Base-by-base conservation (phyloP, 2,113 vertebrate genomes). In the Hiodon alosoides region DNA sequence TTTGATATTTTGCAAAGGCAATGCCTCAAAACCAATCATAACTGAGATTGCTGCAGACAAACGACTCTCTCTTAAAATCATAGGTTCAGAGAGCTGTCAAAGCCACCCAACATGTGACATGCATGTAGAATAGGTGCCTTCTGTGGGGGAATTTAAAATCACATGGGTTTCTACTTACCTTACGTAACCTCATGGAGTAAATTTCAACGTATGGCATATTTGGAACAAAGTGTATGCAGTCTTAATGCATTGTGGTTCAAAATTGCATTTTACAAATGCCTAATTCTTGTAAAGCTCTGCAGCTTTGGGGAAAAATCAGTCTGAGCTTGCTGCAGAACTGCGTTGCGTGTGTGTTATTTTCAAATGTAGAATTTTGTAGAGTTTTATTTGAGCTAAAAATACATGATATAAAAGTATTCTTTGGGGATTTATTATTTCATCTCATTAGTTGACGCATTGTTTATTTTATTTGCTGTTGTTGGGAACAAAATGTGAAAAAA, bases 181-280 rank as follows among this genome's bases (percentile, higher is more conserved):
- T 31, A 60, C 11, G 4, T 60, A 4, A 60, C 65, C 76, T 75
- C 66, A 74, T 75, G 67, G 58, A 61, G 62, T 11, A 76, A 75
- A 68, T 4, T 57, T 59, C n/a, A 48, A 64, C 46, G 65, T 11
- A 4, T 47, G 17, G 71, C 68, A 61, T 55, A 50, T 62, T 51
- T 58, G 57, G 4, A 59, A 68, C 57, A 76, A 57, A 48, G 11
- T 60, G 59, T 67, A 72, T 80, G 71, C 74, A 73, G 74, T 82
- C 14, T 31, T 81, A 78, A 17, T 78, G 48, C 72, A 72, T 75
- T 60, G 67, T 75, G 51, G 31, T 69, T 69, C 31, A 31, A 52
- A 69, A 69, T 69, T 69, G 58, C 74, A 69, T 79, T 81, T 83
- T 71, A 72, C 74, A 81, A 76, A 81, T 79, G 75, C 59, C 11